phyloP scores from a whole-genome alignment of 2,113 vertebrate genomes.

The Tachysurus fulvidraco region DNA sequence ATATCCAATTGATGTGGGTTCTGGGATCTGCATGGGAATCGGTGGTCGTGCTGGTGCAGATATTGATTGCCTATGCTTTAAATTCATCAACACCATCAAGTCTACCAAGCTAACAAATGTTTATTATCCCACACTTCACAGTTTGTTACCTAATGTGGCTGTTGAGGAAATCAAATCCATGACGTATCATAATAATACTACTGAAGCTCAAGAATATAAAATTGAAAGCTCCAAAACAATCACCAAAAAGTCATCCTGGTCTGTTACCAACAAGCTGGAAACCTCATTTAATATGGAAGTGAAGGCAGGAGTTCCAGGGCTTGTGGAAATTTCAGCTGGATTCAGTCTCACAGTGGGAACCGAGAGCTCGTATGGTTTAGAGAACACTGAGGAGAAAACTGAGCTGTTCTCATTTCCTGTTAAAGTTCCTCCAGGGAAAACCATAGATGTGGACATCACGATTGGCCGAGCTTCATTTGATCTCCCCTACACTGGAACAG shows the following conservation, averaged over 20 bases:
- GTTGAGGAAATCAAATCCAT: constrained; percentile 41
- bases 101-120: constrained; percentile 35
- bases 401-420: constrained; percentile 6
- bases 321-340: constrained; percentile 6
- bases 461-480: constrained; percentile 51
- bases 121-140: constrained; percentile 42
- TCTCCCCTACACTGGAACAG: constrained; percentile 50
- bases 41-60: not conserved
- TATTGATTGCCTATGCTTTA: constrained; percentile 44
- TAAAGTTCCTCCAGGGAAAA: constrained; percentile 42
- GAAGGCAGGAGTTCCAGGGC: constrained; percentile 37
- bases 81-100: constrained; percentile 48
- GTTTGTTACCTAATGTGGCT: constrained; percentile 9
- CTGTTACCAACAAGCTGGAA: constrained; percentile 15
- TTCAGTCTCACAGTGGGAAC: not conserved
- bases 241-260: constrained; percentile 48
- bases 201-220: not conserved
- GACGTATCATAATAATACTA: constrained; percentile 28
- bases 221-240: constrained; percentile 33
- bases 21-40: constrained; percentile 55
- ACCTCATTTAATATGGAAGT: constrained; percentile 4
- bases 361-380: not conserved
- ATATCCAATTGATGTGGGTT: constrained; percentile 41
- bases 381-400: not conserved
- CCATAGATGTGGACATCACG: constrained; percentile 1